Evolutionary conservation across 2,797 vertebrate genomes (phyloP).

Genomic region (Lates japonicus): DNA sequence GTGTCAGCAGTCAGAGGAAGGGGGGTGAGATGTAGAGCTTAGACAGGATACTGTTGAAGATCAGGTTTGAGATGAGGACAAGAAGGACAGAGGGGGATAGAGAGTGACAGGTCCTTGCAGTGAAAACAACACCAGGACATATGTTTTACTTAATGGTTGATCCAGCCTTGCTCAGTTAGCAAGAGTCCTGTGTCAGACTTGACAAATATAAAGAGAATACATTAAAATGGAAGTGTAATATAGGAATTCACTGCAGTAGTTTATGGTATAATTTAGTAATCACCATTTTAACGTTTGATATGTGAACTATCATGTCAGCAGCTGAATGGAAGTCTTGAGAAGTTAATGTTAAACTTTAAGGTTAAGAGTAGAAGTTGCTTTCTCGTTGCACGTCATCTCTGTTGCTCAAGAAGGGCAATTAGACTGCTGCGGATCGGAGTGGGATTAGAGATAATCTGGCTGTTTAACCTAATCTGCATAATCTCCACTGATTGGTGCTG

Average conservation of each 20-base stretch:
- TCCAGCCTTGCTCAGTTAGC: not conserved
- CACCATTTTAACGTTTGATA: not conserved
- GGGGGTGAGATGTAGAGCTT: not conserved
- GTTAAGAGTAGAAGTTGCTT: constrained; percentile 16
- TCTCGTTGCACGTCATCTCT: constrained; percentile 2
- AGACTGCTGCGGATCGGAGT: constrained; percentile 47
- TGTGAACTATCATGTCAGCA: not conserved
- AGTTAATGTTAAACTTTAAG: constrained; percentile 1
- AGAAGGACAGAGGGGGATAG: not conserved
- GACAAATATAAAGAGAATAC: not conserved
- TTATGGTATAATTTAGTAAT: not conserved
- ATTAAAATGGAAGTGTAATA: not conserved
- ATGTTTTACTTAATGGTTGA: not conserved
- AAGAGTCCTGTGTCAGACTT: not conserved
- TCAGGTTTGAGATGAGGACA: constrained; percentile 14
- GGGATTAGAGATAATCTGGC: constrained; percentile 79
- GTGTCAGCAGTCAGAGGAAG: constrained; percentile 23
- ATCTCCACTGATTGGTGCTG: constrained; percentile 70
- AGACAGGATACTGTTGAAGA: constrained; percentile 17
- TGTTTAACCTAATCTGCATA: constrained; percentile 68
- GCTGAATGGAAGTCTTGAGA: not conserved
- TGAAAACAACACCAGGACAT: not conserved
- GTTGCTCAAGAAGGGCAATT: constrained; percentile 62
- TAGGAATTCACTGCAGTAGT: not conserved
- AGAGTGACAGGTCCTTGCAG: not conserved